These are phyloP conservation scores for Bombus confusus DNA, from an alignment of 1,140 invertebrate species.

Conservation along the genomic window DNA sequence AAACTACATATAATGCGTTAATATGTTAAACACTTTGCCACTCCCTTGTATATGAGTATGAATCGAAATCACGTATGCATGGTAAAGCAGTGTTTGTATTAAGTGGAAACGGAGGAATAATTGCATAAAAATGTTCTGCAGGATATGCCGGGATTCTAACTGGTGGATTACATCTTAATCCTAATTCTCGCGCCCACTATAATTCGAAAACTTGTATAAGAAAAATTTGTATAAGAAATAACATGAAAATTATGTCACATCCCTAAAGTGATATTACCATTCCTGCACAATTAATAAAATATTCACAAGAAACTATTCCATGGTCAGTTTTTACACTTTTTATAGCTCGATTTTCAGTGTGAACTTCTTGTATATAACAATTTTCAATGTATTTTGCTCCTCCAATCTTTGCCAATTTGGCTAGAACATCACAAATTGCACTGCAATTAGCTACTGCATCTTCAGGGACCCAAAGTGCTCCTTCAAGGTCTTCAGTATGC, in stretches of 20 bases:
- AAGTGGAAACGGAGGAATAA: slow-evolving; percentile 82
- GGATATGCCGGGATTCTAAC: slow-evolving; percentile 88
- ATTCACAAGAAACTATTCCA: slow-evolving; percentile 87
- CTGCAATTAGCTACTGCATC: slow-evolving; percentile 88
- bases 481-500: slow-evolving; percentile 86
- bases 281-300: slow-evolving; percentile 89
- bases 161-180: slow-evolving; percentile 84
- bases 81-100: slow-evolving; percentile 75
- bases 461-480: slow-evolving; percentile 89
- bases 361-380: slow-evolving; percentile 84
- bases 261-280: slow-evolving; percentile 82
- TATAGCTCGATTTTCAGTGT: slow-evolving; percentile 84
- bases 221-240: slow-evolving; percentile 12
- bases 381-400: slow-evolving; percentile 86
- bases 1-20: neutral
- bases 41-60: slow-evolving; percentile 85
- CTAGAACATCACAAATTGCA: slow-evolving; percentile 85
- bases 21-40: slow-evolving; percentile 73
- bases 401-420: slow-evolving; percentile 84
- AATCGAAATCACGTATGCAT: slow-evolving; percentile 88
- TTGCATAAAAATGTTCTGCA: slow-evolving; percentile 88
- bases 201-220: neutral
- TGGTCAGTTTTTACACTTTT: slow-evolving; percentile 84
- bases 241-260: neutral
- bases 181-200: slow-evolving; percentile 87